Conservation (phyloP, 2,797 vertebrate species). For the Bradypus variegatus region DNA sequence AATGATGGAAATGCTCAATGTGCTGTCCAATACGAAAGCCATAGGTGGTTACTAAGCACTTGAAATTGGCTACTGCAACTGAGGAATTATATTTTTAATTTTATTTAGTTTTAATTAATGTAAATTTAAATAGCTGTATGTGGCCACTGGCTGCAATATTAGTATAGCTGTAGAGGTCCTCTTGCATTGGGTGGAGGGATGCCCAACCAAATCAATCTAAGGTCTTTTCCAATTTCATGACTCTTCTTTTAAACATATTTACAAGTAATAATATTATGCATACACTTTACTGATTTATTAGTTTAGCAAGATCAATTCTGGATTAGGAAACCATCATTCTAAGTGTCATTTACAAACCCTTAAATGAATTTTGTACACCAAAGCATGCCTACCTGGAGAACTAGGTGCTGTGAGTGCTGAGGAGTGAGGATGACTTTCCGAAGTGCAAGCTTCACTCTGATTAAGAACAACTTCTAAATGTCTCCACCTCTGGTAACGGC, state of each 20-base stretch:
- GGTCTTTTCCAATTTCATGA: neutral
- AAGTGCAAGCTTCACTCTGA: conserved; percentile 82
- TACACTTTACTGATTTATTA: conserved; percentile 2
- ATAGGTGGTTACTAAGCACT: neutral
- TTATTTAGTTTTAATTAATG: conserved; percentile 16
- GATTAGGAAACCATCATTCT: neutral
- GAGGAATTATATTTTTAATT: neutral
- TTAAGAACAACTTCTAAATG: conserved; percentile 90
- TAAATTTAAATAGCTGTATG: neutral
- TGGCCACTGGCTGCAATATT: neutral
- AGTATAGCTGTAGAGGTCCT: neutral
- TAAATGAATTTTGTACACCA: neutral
- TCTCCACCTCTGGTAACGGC: conserved; percentile 88
- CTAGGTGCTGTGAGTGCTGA: conserved; percentile 80
- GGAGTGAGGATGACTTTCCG: conserved; percentile 80
- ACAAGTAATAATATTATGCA: neutral
- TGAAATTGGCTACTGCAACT: neutral
- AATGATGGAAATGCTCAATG: neutral
- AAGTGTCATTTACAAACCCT: neutral
- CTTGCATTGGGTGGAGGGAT: neutral
- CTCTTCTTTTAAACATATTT: conserved; percentile 30
- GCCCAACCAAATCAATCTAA: conserved; percentile 7
- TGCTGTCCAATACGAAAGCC: neutral
- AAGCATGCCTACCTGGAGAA: conserved; percentile 80
- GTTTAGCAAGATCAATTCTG: conserved; percentile 9